A percentile compares a stretch with the other conserved stretches of the same genome.
phyloP scores from a whole-genome alignment of 1,140 invertebrate species.

The Anoplolepis gracilipes region DNA sequence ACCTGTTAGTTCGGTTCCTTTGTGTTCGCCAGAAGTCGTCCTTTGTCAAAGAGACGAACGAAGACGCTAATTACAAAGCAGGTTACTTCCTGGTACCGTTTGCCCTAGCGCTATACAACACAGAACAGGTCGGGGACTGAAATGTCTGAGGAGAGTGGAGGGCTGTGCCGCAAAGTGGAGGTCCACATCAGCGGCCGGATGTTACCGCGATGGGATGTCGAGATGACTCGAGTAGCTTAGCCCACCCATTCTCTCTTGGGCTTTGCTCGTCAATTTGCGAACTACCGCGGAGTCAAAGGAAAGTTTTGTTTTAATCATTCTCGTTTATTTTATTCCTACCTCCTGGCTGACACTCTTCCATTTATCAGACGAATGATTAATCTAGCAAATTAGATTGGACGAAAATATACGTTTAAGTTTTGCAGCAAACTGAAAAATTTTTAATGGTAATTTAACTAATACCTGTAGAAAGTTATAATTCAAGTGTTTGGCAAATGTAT shows the following conservation, averaged over 20 bases:
- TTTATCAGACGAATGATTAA: conserved; percentile 33
- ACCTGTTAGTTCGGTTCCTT: conserved; percentile 60
- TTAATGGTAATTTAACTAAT: neutral
- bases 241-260: neutral
- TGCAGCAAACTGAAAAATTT: neutral
- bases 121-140: conserved; percentile 31
- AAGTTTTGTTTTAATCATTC: conserved; percentile 63
- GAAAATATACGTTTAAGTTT: neutral
- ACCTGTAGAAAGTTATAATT: too few species aligned
- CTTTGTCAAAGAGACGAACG: conserved; percentile 76
- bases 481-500: neutral
- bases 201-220: conserved; percentile 64
- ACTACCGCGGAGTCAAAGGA: conserved; percentile 32
- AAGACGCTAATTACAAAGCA: conserved; percentile 81
- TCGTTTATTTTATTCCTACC: neutral
- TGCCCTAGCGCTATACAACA: conserved; percentile 56
- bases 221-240: conserved; percentile 58
- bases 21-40: conserved; percentile 64
- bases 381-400: neutral
- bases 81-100: conserved; percentile 72
- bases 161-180: conserved; percentile 66
- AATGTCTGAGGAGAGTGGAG: conserved; percentile 45
- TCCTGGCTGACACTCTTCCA: conserved; percentile 8
- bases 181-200: conserved; percentile 66
- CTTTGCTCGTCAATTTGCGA: conserved; percentile 20